Percentiles rank a stretch among this genome's conserved stretches.
Conservation (phyloP, 2,797 vertebrate species). For the Etheostoma nigrum region DNA sequence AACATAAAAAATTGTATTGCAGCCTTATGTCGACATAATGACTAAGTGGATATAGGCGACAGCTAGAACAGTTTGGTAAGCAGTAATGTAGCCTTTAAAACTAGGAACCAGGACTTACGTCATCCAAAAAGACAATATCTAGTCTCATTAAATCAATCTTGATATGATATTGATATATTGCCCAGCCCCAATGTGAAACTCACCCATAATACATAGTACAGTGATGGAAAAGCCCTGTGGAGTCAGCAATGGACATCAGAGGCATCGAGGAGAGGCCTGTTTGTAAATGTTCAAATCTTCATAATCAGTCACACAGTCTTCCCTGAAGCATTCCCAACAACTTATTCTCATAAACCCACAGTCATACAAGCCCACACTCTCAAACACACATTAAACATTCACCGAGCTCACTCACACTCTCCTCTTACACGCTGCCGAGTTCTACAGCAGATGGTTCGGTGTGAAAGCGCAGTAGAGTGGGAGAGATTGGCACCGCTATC, state of each 20-base stretch:
- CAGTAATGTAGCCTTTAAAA: too few relatives aligned
- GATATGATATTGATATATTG: too few relatives aligned
- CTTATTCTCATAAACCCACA: not conserved
- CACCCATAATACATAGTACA: not conserved
- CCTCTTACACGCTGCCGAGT: not conserved
- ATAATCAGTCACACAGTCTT: slow-evolving; percentile 5
- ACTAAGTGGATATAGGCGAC: too few relatives aligned
- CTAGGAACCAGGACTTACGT: too few relatives aligned
- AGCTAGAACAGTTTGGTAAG: too few relatives aligned
- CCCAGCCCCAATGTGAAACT: too few relatives aligned
- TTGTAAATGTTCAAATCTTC: slow-evolving; percentile 4
- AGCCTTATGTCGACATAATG: too few relatives aligned
- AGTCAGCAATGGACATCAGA: slow-evolving; percentile 15
- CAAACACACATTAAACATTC: slow-evolving; percentile 16
- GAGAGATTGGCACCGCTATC: slow-evolving; percentile 45
- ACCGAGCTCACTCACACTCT: not conserved
- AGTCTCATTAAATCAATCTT: too few relatives aligned
- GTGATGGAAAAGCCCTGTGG: not conserved
- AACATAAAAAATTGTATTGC: too few relatives aligned
- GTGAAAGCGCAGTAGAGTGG: slow-evolving; percentile 48
- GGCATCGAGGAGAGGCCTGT: not conserved
- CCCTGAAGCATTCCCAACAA: not conserved
- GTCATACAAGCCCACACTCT: not conserved
- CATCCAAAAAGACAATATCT: too few relatives aligned
- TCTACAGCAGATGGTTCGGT: slow-evolving; percentile 56